Evolutionary conservation across 2,113 vertebrate species (phyloP).

Genomic region (Phocoena phocoena): DNA sequence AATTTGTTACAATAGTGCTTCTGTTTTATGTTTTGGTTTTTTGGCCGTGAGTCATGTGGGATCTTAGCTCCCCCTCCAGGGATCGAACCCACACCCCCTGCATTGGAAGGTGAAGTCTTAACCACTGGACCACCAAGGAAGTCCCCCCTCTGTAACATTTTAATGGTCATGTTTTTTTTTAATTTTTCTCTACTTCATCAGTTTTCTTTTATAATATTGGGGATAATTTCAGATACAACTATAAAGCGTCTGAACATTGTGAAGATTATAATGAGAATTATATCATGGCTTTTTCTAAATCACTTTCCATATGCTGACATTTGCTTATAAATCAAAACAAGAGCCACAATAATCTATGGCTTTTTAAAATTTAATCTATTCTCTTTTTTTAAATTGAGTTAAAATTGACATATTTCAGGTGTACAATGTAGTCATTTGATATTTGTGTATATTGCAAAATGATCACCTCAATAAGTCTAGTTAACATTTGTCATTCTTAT

Average conservation of each 20-base stretch:
- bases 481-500: not conserved
- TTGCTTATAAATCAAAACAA: constrained; percentile 25
- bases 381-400: not conserved
- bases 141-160: not conserved
- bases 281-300: not conserved
- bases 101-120: too few relatives aligned
- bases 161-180: not conserved
- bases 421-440: not conserved
- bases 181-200: not conserved
- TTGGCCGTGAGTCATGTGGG: too few relatives aligned
- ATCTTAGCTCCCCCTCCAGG: too few relatives aligned
- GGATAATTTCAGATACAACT: not conserved
- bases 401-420: not conserved
- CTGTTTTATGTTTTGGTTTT: too few relatives aligned
- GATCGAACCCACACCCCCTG: too few relatives aligned
- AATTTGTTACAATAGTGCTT: too few relatives aligned
- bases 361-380: not conserved
- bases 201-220: not conserved
- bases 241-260: not conserved
- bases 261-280: not conserved
- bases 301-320: not conserved
- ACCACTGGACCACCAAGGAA: too few relatives aligned
- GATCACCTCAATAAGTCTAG: not conserved
- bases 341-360: not conserved
- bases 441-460: not conserved